phyloP scores from a whole-genome alignment of 2,113 vertebrate genomes.

The Brachirus orientalis region DNA sequence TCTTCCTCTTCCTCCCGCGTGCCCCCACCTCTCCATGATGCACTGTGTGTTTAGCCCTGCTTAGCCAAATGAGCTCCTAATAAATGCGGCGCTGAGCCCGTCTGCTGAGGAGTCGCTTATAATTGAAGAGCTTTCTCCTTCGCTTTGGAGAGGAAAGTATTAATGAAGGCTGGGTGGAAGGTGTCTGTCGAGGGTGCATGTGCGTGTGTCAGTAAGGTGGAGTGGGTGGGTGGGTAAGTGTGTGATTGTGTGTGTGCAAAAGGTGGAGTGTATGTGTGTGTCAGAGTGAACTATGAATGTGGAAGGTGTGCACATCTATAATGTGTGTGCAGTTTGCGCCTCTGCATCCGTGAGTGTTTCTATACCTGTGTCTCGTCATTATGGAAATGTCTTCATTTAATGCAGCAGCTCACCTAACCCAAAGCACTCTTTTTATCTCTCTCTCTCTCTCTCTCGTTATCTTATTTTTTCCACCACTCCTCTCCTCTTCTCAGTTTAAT shows the following conservation, averaged over 20 bases:
- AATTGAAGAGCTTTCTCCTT: slow-evolving; percentile 77
- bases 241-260: slow-evolving; percentile 47
- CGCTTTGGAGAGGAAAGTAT: slow-evolving; percentile 65
- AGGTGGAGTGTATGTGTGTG: slow-evolving; percentile 40
- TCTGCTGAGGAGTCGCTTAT: slow-evolving; percentile 68
- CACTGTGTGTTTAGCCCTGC: slow-evolving; percentile 76
- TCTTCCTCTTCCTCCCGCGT: slow-evolving; percentile 24
- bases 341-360: slow-evolving; percentile 11
- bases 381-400: slow-evolving; percentile 65
- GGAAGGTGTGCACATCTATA: slow-evolving; percentile 31
- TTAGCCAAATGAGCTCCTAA: slow-evolving; percentile 81
- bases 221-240: slow-evolving; percentile 39
- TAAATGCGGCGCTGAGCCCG: slow-evolving; percentile 74
- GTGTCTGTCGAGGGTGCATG: slow-evolving; percentile 21
- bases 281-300: slow-evolving; percentile 15
- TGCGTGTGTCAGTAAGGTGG: slow-evolving; percentile 51
- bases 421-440: too few relatives aligned
- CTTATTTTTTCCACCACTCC: slow-evolving; percentile 4
- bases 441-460: slow-evolving; percentile 34
- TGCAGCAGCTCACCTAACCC: slow-evolving; percentile 5
- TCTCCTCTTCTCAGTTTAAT: slow-evolving; percentile 36
- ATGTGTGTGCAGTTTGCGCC: slow-evolving; percentile 1
- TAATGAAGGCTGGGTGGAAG: slow-evolving; percentile 67
- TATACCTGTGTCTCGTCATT: slow-evolving; percentile 48
- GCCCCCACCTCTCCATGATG: slow-evolving; percentile 21